These are phyloP conservation scores for Dolichopus griseipennis DNA, from an alignment of 2,888 invertebrate genomes.

Conservation along the genomic window DNA sequence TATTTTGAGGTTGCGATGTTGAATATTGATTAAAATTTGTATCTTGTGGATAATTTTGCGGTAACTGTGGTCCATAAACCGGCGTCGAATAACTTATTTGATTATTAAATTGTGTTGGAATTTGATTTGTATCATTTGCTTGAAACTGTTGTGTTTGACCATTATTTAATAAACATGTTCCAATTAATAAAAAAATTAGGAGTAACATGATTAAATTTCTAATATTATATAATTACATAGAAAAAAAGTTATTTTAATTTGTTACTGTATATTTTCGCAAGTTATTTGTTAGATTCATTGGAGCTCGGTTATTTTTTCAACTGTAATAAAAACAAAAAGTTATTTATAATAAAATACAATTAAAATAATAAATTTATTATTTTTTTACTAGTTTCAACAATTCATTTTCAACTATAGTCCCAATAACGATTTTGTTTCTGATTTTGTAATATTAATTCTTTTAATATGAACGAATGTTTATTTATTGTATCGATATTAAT, in stretches of 20 bases:
- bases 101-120: conserved; percentile 9
- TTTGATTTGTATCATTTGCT: background rate
- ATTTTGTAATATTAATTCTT: conserved; percentile 72
- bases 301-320: too few relatives aligned
- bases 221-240: too few relatives aligned
- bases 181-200: background rate
- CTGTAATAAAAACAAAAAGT: too few relatives aligned
- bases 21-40: background rate
- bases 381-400: too few relatives aligned
- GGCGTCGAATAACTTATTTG: conserved; percentile 7
- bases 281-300: too few relatives aligned
- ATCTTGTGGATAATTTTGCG: conserved; percentile 9
- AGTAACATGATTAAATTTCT: background rate
- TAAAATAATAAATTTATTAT: too few relatives aligned
- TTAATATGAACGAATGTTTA: conserved; percentile 79
- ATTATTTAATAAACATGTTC: background rate
- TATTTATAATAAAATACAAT: too few relatives aligned
- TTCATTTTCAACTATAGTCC: too few relatives aligned
- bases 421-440: conserved; percentile 83
- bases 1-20: background rate
- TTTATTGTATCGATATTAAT: conserved; percentile 69
- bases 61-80: background rate
- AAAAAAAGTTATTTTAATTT: too few relatives aligned
- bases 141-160: background rate
- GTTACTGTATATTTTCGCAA: too few relatives aligned